A percentile compares a stretch with the other conserved stretches of the same genome.
phyloP scores from a whole-genome alignment of 2,888 invertebrate species.

The Microctonus brassicae region DNA sequence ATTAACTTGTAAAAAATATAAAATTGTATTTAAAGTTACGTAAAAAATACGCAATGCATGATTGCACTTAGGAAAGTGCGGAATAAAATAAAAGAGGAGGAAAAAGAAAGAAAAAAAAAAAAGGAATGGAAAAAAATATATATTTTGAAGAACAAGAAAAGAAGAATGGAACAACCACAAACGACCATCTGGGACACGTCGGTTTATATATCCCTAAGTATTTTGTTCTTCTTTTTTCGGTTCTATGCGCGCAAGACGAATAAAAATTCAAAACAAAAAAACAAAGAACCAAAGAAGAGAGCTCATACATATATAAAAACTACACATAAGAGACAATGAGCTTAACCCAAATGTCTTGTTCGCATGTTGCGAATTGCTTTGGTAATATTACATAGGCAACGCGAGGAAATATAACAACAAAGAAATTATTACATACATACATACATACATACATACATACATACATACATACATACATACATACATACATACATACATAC shows the following conservation, averaged over 20 bases:
- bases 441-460: too few species aligned
- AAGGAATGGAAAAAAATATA: neutral
- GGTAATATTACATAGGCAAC: neutral
- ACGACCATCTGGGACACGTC: constrained; percentile 19
- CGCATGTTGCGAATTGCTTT: constrained; percentile 25
- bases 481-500: too few species aligned
- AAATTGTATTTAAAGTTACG: too few species aligned
- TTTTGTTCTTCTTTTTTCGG: constrained; percentile 22
- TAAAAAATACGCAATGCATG: too few species aligned
- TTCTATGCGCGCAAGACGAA: constrained; percentile 9
- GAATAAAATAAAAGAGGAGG: neutral
- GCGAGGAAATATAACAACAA: neutral
- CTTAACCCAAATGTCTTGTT: constrained; percentile 31
- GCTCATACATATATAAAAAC: neutral
- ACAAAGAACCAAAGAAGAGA: constrained; percentile 16
- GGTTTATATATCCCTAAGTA: constrained; percentile 16
- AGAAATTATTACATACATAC: neutral
- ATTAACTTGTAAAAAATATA: too few species aligned
- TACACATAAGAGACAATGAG: constrained; percentile 11
- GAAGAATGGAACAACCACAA: constrained; percentile 29
- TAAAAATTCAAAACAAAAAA: constrained; percentile 16
- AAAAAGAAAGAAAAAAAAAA: neutral
- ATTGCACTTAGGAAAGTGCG: too few species aligned
- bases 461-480: too few species aligned
- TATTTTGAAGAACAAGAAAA: constrained; percentile 10